These are phyloP conservation scores for Pseudocheirus occidentalis DNA, from an alignment of 2,797 vertebrate species.

Conservation along the genomic window DNA sequence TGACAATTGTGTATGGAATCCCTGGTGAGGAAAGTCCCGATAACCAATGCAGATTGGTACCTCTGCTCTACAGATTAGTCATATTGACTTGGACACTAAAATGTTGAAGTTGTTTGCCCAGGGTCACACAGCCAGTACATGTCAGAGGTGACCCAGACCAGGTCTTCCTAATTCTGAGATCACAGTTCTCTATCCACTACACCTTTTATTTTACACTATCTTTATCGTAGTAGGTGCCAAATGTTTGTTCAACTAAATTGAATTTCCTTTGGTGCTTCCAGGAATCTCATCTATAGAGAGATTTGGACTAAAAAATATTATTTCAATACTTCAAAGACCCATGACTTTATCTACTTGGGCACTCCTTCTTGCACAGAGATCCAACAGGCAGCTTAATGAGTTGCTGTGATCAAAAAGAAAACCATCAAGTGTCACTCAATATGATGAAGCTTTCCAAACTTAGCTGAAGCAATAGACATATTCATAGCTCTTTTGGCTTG, in stretches of 20 bases:
- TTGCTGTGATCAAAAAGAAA: not conserved
- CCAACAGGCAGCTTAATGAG: not conserved
- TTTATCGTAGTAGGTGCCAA: not conserved
- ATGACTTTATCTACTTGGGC: not conserved
- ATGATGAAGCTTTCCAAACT: not conserved
- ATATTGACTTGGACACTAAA: not conserved
- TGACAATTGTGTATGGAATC: not conserved
- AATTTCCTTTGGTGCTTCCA: not conserved
- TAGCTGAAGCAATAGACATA: not conserved
- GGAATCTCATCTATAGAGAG: not conserved
- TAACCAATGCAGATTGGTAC: not conserved
- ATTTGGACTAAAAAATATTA: not conserved
- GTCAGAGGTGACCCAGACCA: not conserved
- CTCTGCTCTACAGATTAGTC: not conserved
- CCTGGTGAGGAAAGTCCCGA: not conserved
- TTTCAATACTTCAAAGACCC: not conserved
- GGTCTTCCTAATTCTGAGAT: not conserved
- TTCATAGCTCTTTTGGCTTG: not conserved
- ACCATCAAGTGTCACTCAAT: not conserved
- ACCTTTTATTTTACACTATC: not conserved
- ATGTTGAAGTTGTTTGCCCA: not conserved
- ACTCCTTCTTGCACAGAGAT: not conserved
- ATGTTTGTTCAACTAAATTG: not conserved
- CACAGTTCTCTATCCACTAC: not conserved
- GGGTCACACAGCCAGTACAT: not conserved